These are phyloP conservation scores for Microctonus hyperodae DNA, from an alignment of 2,888 invertebrate genomes.

Conservation along the genomic window DNA sequence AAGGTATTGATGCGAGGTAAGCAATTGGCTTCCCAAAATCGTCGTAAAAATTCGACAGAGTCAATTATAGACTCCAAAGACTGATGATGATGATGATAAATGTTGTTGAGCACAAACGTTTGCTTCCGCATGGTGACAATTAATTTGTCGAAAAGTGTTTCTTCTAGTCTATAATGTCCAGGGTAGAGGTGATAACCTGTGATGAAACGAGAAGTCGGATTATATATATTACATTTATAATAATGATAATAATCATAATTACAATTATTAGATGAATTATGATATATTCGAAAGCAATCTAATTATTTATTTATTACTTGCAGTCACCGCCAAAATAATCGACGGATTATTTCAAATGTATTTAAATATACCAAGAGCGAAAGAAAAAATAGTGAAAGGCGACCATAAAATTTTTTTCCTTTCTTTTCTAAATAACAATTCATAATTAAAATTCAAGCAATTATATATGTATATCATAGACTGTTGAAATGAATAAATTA, in stretches of 20 bases:
- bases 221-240: not conserved
- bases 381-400: not conserved
- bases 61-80: conserved; percentile 45
- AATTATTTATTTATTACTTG: conserved; percentile 9
- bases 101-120: conserved; percentile 12
- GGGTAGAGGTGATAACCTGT: conserved; percentile 24
- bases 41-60: conserved; percentile 54
- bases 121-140: conserved; percentile 5
- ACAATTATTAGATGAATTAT: conserved; percentile 1
- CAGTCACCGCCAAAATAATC: not conserved
- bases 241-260: not conserved
- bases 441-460: not conserved
- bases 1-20: conserved; percentile 54
- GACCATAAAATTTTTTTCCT: no score
- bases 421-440: not conserved
- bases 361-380: not conserved
- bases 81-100: conserved; percentile 27
- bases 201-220: conserved; percentile 24
- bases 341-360: not conserved
- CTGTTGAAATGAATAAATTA: conserved; percentile 13
- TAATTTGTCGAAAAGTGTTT: conserved; percentile 1
- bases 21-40: conserved; percentile 48
- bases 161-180: conserved; percentile 16
- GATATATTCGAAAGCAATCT: not conserved
- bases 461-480: not conserved